Base-by-base conservation (phyloP, 2,113 vertebrate genomes). In the Dissostichus mawsoni region DNA sequence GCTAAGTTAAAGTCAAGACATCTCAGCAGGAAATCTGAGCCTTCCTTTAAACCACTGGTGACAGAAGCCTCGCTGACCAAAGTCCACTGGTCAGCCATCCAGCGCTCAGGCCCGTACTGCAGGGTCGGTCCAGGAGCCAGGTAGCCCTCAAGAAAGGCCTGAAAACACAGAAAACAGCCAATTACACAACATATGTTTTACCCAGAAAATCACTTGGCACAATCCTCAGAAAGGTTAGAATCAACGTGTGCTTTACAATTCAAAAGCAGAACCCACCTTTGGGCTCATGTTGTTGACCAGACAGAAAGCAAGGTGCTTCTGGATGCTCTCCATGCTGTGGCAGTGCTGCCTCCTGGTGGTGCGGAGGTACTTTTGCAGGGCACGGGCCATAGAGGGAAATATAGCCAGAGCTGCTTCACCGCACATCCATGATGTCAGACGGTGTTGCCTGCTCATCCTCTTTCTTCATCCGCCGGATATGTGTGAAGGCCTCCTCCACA, bases 261-360 rank as follows among this genome's bases (percentile, higher is more conserved):
- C 8, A 41, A 41, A 41, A 41, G 36, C 36, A 41, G 5, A 20
- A 17, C 81, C 56, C 84, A 99, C 98, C 97, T 99, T 98, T 20
- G 98, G 97, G 51, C 97, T 98, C 98, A 99, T 98, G 95, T 97
- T 97, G 89, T 99, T 96, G 68, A 96, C 93, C 81, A 99, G 96
- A 92, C 97, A 99, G 95, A 98, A 98, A 41, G 97, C 96, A 82
- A 99, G 93, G 80, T 99, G 98, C 83, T 97, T 97, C 93, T 99
- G 95, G 89, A 99, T 99, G 92, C 96, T 98, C 93, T 99, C 98
- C 98, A 99, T 99, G 95, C 96, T 99, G 93, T 99, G 97, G 90
- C 96, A 98, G 91, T 99, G 96, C 61, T 99, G 97, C 95, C 98
- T 97, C 73, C 97, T 95, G 0, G 97, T 99, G 88, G 97, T 97